Evolutionary conservation across 2,797 vertebrate species (phyloP), one percentile per base, ranked within the genome.

Genomic region (Denticeps clupeoides): DNA sequence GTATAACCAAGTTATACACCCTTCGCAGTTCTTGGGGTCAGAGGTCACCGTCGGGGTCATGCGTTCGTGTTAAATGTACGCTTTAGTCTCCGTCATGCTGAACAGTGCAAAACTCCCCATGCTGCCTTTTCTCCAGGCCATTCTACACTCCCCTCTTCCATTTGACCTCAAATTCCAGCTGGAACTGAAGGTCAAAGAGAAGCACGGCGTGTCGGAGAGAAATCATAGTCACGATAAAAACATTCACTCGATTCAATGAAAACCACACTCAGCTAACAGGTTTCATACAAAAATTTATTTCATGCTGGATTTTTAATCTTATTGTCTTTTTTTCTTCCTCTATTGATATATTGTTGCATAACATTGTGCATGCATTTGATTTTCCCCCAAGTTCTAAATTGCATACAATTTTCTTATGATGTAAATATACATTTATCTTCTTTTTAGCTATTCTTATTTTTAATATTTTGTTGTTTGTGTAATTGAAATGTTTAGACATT

Each of bases 261-360:
- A 61, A 29, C 45, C 45, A 43, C 53, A 42, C 41, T 50, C 22
- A 10, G 31, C 53, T 47, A 56, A 53, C 48, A 56, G 59, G 57
- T 62, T 73, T 68, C 63, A 63, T 86, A 88, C 77, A 68, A 90
- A 86, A 87, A 88, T 89, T 88, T 88, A 89, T 89, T 90, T 88
- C 88, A 90, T 90, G 88, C 87, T 87, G 65, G 77, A 82, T 69
- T 82, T 72, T 47, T 59, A 67, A 56, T 81, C 55, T 56, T 62
- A 31, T 37, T 50, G 55, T 64, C 15, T 42, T 63, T 33, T 56
- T 59, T 63, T n/a, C n/a, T n/a, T n/a, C 59, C 41, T 51, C 45
- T 60, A 55, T 64, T 48, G 9, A 51, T 53, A 40, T 58, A 47
- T 48, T 53, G 84, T 85, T 87, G 87, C 87, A 90, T 88, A 87